Conservation (phyloP, 2,888 invertebrate genomes). For the Agonopterix heracliana region DNA sequence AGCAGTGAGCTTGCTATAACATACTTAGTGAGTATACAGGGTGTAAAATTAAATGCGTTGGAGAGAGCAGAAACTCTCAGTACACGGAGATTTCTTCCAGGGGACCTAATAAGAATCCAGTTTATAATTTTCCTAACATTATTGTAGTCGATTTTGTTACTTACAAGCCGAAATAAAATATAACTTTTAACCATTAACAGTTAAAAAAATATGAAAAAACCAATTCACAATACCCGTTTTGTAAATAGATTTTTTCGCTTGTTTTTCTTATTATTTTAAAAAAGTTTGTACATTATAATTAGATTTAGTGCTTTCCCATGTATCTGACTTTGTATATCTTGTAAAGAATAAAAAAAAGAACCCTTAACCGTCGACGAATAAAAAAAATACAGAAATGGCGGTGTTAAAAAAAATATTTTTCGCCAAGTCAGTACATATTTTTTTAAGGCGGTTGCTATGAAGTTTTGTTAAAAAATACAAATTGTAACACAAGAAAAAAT, state of each 20-base stretch:
- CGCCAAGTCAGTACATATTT: conserved; percentile 55
- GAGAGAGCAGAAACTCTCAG: too few relatives aligned
- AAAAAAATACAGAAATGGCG: conserved; percentile 21
- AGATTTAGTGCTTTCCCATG: conserved; percentile 25
- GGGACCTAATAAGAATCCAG: too few relatives aligned
- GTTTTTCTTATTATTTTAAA: conserved; percentile 21
- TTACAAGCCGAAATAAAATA: too few relatives aligned
- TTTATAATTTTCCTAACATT: too few relatives aligned
- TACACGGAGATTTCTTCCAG: too few relatives aligned
- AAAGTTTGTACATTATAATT: conserved; percentile 29
- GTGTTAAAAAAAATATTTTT: conserved; percentile 61
- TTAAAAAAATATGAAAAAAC: too few relatives aligned
- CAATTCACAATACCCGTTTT: conserved; percentile 3
- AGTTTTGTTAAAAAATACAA: conserved; percentile 17
- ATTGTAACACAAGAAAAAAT: conserved; percentile 69
- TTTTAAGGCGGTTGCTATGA: conserved; percentile 44
- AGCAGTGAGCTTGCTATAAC: too few relatives aligned
- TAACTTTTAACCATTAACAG: too few relatives aligned
- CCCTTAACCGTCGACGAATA: conserved; percentile 27
- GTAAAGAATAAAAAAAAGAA: conserved; percentile 28
- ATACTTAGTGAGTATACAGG: too few relatives aligned
- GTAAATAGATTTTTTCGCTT: conserved; percentile 25
- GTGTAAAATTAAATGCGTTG: too few relatives aligned
- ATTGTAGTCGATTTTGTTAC: too few relatives aligned
- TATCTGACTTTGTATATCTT: conserved; percentile 43